Evolutionary conservation across 30 jellyfish, hydroid and myxozoan species (phyloP).

Genomic region (Aurelia sp.): DNA sequence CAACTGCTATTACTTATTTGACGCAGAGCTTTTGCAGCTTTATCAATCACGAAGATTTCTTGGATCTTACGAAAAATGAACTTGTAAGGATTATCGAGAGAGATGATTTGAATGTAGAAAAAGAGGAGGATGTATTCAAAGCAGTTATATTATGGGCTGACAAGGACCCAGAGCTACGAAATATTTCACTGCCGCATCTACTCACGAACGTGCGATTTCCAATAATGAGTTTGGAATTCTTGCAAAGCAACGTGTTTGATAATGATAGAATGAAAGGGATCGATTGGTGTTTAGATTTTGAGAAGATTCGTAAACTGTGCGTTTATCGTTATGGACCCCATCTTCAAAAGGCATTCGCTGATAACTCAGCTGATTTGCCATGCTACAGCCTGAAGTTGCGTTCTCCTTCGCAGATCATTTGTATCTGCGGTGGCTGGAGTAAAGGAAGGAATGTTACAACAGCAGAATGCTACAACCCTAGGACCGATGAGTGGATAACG

Average conservation of each 20-base stretch:
- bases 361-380: constrained; percentile 25
- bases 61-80: constrained; percentile 50
- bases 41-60: constrained; percentile 49
- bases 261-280: constrained; percentile 20
- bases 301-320: constrained; percentile 51
- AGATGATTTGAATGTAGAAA: constrained; percentile 68
- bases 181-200: constrained; percentile 41
- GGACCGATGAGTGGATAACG: constrained; percentile 57
- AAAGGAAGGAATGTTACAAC: constrained; percentile 76
- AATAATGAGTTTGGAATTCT: constrained; percentile 46
- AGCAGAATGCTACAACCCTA: constrained; percentile 75
- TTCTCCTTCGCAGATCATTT: constrained; percentile 73
- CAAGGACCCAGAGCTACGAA: constrained; percentile 53
- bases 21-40: constrained; percentile 54
- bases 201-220: constrained; percentile 69
- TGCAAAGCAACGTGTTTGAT: constrained; percentile 37
- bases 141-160: constrained; percentile 74
- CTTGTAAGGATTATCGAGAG: constrained; percentile 29
- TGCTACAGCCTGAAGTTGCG: constrained; percentile 55
- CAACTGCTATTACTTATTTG: constrained; percentile 45
- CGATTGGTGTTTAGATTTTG: constrained; percentile 12
- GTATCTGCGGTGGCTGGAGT: constrained; percentile 86
- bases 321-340: constrained; percentile 19
- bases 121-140: constrained; percentile 67
- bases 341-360: constrained; percentile 30